Evolutionary conservation across 2,113 vertebrate genomes (phyloP).

Genomic region (Isurus oxyrinchus): DNA sequence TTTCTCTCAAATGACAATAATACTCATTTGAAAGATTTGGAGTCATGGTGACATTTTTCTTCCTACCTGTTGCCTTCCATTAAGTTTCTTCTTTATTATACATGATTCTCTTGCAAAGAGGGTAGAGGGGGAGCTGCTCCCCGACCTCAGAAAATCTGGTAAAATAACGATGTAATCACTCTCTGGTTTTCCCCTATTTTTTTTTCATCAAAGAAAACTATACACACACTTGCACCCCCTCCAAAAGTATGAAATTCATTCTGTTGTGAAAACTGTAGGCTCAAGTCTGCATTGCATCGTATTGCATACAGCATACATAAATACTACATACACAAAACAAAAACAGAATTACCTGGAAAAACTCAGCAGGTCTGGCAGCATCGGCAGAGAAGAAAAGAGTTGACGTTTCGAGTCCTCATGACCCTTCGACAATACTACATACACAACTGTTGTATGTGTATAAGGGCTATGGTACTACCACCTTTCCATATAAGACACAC

Average conservation of each 20-base stretch:
- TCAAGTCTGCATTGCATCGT: neutral
- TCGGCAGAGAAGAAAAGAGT: too few relatives aligned
- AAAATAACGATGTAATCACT: neutral
- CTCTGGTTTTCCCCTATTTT: neutral
- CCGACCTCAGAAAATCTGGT: neutral
- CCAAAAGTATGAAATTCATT: neutral
- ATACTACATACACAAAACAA: too few relatives aligned
- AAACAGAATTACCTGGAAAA: too few relatives aligned
- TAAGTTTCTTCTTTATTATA: neutral
- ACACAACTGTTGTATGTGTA: neutral
- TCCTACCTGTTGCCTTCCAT: neutral
- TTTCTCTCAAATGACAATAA: neutral
- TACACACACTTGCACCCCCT: neutral
- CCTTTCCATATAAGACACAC: neutral
- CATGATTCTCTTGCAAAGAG: neutral
- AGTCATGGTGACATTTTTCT: neutral
- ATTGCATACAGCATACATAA: neutral
- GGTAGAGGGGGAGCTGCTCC: neutral
- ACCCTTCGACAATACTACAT: too few relatives aligned
- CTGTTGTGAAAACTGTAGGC: neutral
- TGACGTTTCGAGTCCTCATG: too few relatives aligned
- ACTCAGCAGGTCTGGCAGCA: too few relatives aligned
- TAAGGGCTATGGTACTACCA: neutral
- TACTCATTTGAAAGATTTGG: neutral
- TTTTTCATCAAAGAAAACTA: neutral